phyloP scores from a whole-genome alignment of 2,888 invertebrate genomes.

The Ennomos quercinarius region DNA sequence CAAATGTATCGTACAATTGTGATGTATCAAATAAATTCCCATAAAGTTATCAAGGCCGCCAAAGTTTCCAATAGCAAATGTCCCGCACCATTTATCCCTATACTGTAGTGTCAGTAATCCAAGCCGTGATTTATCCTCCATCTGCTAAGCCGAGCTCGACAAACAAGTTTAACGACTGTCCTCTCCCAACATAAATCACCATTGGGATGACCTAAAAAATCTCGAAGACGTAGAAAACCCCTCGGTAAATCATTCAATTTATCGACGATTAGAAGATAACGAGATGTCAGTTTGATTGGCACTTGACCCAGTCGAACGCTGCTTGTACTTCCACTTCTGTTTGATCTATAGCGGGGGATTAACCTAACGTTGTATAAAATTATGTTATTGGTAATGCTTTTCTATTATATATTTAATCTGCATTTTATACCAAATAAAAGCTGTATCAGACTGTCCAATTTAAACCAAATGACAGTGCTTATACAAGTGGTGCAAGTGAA shows the following conservation, averaged over 20 bases:
- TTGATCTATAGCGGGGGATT: not conserved
- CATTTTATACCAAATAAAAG: no score
- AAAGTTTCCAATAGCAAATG: conserved; percentile 17
- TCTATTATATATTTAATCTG: no score
- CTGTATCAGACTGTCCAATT: no score
- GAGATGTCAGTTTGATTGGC: conserved; percentile 18
- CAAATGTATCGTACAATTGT: not conserved
- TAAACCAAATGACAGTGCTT: no score
- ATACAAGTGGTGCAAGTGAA: no score
- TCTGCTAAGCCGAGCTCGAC: conserved; percentile 26
- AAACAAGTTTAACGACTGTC: conserved; percentile 33
- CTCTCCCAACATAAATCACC: conserved; percentile 33
- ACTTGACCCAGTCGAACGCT: not conserved
- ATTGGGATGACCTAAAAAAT: conserved; percentile 27
- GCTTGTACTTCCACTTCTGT: not conserved
- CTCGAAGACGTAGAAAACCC: conserved; percentile 15
- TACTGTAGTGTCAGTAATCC: conserved; percentile 34
- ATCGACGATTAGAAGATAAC: conserved; percentile 25
- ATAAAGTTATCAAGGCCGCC: conserved; percentile 6
- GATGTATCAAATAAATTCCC: conserved; percentile 8
- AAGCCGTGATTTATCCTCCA: conserved; percentile 34
- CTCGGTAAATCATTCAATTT: conserved; percentile 38
- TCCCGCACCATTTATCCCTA: conserved; percentile 19
- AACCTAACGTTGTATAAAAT: not conserved
- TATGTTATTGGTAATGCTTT: no score